A percentile compares a stretch with the other conserved stretches of the same genome.
These are phyloP conservation scores for Callimorpha dominula DNA, from an alignment of 2,888 invertebrate species.

Conservation along the genomic window DNA sequence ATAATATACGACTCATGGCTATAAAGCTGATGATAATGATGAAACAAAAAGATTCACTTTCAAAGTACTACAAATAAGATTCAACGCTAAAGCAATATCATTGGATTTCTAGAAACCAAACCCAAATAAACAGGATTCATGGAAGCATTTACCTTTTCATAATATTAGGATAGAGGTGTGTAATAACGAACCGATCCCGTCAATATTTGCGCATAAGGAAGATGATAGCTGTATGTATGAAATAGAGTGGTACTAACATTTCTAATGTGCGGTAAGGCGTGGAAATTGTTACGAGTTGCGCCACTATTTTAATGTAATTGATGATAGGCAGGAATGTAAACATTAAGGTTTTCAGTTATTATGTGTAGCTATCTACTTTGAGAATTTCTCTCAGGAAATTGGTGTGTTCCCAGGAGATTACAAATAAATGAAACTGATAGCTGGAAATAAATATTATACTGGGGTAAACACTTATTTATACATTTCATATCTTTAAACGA, in stretches of 20 bases:
- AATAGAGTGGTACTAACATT: background rate
- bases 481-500: no score
- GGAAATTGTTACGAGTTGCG: background rate
- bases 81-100: background rate
- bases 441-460: no score
- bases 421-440: no score
- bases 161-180: background rate
- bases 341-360: background rate
- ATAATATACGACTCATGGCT: background rate
- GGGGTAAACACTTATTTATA: no score
- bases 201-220: background rate
- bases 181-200: background rate
- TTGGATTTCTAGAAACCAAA: background rate
- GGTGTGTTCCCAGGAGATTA: no score
- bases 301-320: background rate
- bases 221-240: background rate
- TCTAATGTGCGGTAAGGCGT: conserved; percentile 1
- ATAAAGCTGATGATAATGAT: background rate
- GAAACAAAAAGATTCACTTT: background rate
- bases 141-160: background rate
- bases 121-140: background rate
- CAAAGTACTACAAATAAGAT: background rate
- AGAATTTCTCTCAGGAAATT: no score
- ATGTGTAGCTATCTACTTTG: background rate
- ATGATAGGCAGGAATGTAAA: no score